Evolutionary conservation across 2,888 invertebrate genomes (phyloP), one percentile per base, ranked within the genome.

Genomic region (Limnephilus lunatus): DNA sequence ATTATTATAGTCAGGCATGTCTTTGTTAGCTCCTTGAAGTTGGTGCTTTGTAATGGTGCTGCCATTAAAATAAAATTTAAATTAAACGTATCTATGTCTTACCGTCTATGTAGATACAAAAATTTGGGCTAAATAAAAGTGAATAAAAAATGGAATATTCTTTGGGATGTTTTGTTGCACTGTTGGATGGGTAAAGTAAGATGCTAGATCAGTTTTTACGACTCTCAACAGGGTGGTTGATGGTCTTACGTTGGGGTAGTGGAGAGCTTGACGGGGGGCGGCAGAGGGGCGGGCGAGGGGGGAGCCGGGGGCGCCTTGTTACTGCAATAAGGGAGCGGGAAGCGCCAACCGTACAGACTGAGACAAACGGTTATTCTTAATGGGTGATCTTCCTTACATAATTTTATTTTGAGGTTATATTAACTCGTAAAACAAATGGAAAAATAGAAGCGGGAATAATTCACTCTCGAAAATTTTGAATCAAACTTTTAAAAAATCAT

Each of bases 321-420:
- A 97, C 98, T 98, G 98, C 98, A 98, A 98, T 98, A 98, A 97
- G 98, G 98, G 97, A 98, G 98, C 97, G 98, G 98, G 97, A 98
- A 98, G 97, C 98, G 98, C 98, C 98, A 98, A 98, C 98, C 98
- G 97, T 98, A 98, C 97, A 98, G 98, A 98, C 98, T 98, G 97
- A 88, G 91, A 91, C 89, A 91, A 83, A 91, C 83, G 83, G 48
- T 89, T 91, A 88, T 81, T 68, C n/a, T 68, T 68, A 68, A 68
- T 68, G 68, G n/a, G 68, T 68, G 53, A 68, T 68, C 53, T 68
- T 68, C 53, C 53, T 19, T 68, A 19, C 19, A 68, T 3, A 25
- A 68, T 19, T 68, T 68, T 19, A 68, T 68, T 68, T 68, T 68
- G 53, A 53, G 53, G 53, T 68, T 68, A 19, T 53, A n/a, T 25